Evolutionary conservation across 2,113 vertebrate species (phyloP).

Genomic region (Upupa epops): DNA sequence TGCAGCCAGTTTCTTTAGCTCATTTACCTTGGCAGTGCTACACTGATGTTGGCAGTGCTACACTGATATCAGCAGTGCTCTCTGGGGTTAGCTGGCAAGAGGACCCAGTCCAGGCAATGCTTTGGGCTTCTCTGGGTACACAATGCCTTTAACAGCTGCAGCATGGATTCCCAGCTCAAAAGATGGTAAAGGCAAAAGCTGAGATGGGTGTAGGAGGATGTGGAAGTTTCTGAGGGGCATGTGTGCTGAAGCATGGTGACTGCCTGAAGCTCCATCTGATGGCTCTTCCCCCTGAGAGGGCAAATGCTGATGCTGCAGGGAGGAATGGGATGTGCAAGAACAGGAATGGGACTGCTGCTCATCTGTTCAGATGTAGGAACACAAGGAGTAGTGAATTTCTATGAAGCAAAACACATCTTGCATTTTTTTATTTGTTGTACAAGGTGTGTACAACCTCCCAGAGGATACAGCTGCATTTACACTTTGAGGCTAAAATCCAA

Average conservation of each 20-base stretch:
- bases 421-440: neutral
- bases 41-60: fast-evolving
- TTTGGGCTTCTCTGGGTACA: neutral
- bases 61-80: fast-evolving
- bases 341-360: neutral
- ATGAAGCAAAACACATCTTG: neutral
- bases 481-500: neutral
- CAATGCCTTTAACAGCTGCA: fast-evolving
- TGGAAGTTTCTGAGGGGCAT: neutral
- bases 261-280: neutral
- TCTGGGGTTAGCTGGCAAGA: neutral
- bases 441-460: neutral
- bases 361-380: neutral
- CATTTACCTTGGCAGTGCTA: neutral
- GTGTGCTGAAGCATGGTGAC: fast-evolving
- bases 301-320: fast-evolving
- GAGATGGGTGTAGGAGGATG: neutral
- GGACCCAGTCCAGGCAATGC: neutral
- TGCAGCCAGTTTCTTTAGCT: neutral
- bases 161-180: neutral
- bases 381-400: neutral
- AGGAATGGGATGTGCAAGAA: neutral
- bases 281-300: neutral
- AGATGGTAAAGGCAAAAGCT: neutral
- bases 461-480: neutral